These are phyloP conservation scores for Dynastes hyllus DNA, from an alignment of 2,888 invertebrate genomes.

Conservation along the genomic window DNA sequence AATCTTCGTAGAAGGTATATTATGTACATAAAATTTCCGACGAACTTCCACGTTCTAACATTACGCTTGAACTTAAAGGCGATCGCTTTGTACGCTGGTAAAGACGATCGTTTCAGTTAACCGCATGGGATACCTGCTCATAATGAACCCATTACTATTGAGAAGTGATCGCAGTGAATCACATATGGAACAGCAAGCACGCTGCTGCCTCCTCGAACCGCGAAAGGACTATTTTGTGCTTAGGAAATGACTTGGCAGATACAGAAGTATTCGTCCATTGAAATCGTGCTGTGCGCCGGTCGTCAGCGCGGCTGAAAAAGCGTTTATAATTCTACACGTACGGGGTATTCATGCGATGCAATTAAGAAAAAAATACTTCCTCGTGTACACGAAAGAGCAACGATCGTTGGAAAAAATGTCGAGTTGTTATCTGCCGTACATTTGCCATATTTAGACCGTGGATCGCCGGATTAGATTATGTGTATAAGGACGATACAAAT, in stretches of 20 bases:
- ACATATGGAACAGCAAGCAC: slow-evolving; percentile 35
- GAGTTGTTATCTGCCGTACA: slow-evolving; percentile 32
- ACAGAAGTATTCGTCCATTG: slow-evolving; percentile 40
- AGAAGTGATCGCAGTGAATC: slow-evolving; percentile 11
- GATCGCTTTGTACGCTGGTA: slow-evolving; percentile 2
- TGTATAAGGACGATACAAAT: slow-evolving; percentile 32
- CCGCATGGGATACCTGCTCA: background rate
- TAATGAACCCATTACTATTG: slow-evolving; percentile 46
- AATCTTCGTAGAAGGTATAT: background rate
- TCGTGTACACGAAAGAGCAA: slow-evolving; percentile 18
- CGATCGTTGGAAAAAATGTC: slow-evolving; percentile 10
- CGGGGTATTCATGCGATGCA: slow-evolving; percentile 40
- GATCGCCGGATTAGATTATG: slow-evolving; percentile 28
- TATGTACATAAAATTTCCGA: slow-evolving; percentile 8
- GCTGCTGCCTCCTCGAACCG: slow-evolving; percentile 9
- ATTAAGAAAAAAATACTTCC: slow-evolving; percentile 44
- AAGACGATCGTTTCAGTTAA: slow-evolving; percentile 12
- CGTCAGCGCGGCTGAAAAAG: slow-evolving; percentile 29
- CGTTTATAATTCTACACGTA: slow-evolving; percentile 35
- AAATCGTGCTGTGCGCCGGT: slow-evolving; percentile 17
- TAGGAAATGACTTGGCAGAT: slow-evolving; percentile 32
- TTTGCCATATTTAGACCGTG: slow-evolving; percentile 32
- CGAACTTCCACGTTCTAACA: slow-evolving; percentile 13
- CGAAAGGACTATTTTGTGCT: slow-evolving; percentile 8
- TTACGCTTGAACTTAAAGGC: slow-evolving; percentile 15